Evolutionary conservation across 2,888 invertebrate species (phyloP), one percentile per base, ranked within the genome.

Genomic region (Kryphioiulus occultus): DNA sequence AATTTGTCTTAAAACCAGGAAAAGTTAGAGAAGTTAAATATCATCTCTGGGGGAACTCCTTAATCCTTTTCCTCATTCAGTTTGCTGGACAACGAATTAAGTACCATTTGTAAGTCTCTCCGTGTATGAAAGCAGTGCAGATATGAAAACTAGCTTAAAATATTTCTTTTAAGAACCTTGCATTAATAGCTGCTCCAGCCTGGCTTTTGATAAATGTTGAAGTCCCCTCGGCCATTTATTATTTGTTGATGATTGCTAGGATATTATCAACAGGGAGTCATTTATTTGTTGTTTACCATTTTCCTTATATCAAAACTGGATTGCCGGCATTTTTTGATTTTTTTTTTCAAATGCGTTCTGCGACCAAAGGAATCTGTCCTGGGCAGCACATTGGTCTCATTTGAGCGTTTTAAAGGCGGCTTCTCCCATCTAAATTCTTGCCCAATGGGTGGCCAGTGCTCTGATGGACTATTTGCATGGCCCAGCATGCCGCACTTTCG

Each of bases 191-290:
- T 44, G 44, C 44, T 12, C n/a, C 53, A 15, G n/a, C n/a, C n/a
- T 0, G n/a, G n/a, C 53, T n/a, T n/a, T 78, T 78, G 30, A 78
- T 30, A 78, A 78, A 78, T 78, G 78, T 78, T 78, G 78, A 78
- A 30, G 17, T 78, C 78, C 78, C 78, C 78, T 78, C 15, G 78
- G 30, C 30, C 78, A 78, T 78, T 68, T 68, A 68, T 68, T 68
- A 68, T 68, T 68, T 78, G 78, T 30, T 78, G 78, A 26, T 78
- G 78, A 78, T 78, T 78, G 30, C 78, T 30, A 3, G 78, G 78
- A 78, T 30, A 30, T 26, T 78, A 78, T 78, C 78, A 78, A 78
- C 78, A 78, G 78, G 78, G 78, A 78, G 78, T 26, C 78, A 78
- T 78, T 78, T 30, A 78, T 78, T 78, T 15, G 26, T 78, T 78